Evolutionary conservation across 2,888 invertebrate species (phyloP).

Genomic region (Sphaerophoria taeniata): DNA sequence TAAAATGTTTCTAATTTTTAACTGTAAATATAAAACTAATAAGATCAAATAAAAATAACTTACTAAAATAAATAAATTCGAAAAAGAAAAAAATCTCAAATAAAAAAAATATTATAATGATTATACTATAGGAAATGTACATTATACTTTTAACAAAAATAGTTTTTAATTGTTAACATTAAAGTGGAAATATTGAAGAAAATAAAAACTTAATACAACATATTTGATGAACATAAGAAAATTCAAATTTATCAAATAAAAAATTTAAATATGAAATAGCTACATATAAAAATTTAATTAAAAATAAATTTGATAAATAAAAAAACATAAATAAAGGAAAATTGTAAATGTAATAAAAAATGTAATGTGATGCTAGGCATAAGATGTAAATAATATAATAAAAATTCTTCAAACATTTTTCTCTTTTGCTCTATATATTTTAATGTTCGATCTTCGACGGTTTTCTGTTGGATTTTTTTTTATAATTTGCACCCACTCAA

Average conservation of each 20-base stretch:
- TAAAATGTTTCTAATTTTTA: conserved; percentile 4
- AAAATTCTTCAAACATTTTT: conserved; percentile 70
- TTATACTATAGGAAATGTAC: conserved; percentile 56
- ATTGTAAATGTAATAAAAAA: conserved; percentile 69
- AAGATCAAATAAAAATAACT: conserved; percentile 29
- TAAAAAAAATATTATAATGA: conserved; percentile 36
- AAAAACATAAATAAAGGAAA: conserved; percentile 33
- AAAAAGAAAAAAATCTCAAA: conserved; percentile 8
- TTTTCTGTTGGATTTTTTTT: neutral
- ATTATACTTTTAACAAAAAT: conserved; percentile 52
- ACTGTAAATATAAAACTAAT: conserved; percentile 38
- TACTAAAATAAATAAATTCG: conserved; percentile 30
- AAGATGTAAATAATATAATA: conserved; percentile 73
- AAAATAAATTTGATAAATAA: conserved; percentile 67
- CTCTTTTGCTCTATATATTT: conserved; percentile 33
- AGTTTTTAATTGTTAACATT: conserved; percentile 64
- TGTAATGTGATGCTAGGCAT: conserved; percentile 73
- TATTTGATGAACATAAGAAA: conserved; percentile 39
- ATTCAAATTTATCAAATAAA: conserved; percentile 58
- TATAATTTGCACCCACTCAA: neutral
- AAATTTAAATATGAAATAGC: conserved; percentile 25
- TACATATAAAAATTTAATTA: conserved; percentile 65
- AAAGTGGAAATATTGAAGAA: neutral
- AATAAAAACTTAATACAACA: neutral
- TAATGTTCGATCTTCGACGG: conserved; percentile 1